Conservation (phyloP, 2,888 invertebrate genomes). For the Ommatoiulus sabulosus region DNA sequence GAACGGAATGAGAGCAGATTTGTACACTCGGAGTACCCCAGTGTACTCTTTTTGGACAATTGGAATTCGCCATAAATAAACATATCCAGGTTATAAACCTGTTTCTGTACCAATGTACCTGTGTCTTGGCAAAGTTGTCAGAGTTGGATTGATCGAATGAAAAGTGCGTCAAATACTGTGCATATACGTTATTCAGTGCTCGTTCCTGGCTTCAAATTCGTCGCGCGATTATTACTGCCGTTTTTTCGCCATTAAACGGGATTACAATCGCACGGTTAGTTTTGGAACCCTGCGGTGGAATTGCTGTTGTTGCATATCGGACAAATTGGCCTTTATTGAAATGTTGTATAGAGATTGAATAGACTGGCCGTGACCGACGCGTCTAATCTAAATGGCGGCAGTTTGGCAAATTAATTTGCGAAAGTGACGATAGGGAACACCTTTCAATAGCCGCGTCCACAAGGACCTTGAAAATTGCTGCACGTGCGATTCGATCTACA, state of each 20-base stretch:
- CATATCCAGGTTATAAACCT: too few relatives aligned
- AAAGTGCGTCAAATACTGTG: too few relatives aligned
- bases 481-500: not conserved
- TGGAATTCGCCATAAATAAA: too few relatives aligned
- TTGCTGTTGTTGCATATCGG: not conserved
- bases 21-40: too few relatives aligned
- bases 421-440: not conserved
- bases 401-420: not conserved
- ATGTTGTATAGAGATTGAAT: not conserved
- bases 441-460: not conserved
- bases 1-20: too few relatives aligned
- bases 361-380: not conserved
- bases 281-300: not conserved
- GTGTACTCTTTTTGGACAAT: too few relatives aligned
- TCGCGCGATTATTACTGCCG: not conserved
- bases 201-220: not conserved
- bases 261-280: not conserved
- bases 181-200: too few relatives aligned
- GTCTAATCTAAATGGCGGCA: not conserved
- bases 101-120: too few relatives aligned
- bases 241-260: not conserved
- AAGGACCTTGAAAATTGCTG: not conserved
- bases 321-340: not conserved
- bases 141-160: too few relatives aligned
- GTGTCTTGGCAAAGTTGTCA: too few relatives aligned